These are phyloP conservation scores for Cerceris ruficornis DNA, from an alignment of 2,888 invertebrate genomes.

Conservation along the genomic window DNA sequence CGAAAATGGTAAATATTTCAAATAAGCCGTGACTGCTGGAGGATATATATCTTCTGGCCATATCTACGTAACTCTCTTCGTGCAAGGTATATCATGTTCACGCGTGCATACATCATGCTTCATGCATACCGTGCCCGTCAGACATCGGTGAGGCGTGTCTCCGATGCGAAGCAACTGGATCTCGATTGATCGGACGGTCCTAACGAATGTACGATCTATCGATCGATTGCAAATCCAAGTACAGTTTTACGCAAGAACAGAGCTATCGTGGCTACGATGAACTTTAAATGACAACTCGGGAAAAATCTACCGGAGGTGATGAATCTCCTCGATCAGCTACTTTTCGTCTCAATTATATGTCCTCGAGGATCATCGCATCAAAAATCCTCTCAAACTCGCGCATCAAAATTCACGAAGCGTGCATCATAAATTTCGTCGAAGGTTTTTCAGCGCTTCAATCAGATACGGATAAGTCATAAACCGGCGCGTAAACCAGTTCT, in stretches of 20 bases:
- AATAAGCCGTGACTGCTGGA: slow-evolving; percentile 58
- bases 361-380: too few relatives aligned
- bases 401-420: too few relatives aligned
- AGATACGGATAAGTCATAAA: not conserved
- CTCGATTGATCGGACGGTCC: slow-evolving; percentile 39
- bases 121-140: slow-evolving; percentile 57
- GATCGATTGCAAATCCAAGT: not conserved
- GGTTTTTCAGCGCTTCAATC: not conserved
- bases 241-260: too few relatives aligned
- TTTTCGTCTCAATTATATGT: too few relatives aligned
- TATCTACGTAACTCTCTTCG: slow-evolving; percentile 53
- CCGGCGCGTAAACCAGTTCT: slow-evolving; percentile 14
- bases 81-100: slow-evolving; percentile 65
- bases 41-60: slow-evolving; percentile 61
- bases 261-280: too few relatives aligned
- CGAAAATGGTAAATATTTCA: slow-evolving; percentile 70
- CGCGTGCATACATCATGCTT: slow-evolving; percentile 70
- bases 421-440: too few relatives aligned
- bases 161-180: slow-evolving; percentile 29
- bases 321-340: too few relatives aligned
- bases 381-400: too few relatives aligned
- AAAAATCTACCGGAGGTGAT: too few relatives aligned
- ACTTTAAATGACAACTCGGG: too few relatives aligned
- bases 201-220: slow-evolving; percentile 12
- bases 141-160: slow-evolving; percentile 43